Percentiles rank a stretch among this genome's conserved stretches.
Evolutionary conservation across 2,888 invertebrate species (phyloP).

Genomic region (Erebia palarica): DNA sequence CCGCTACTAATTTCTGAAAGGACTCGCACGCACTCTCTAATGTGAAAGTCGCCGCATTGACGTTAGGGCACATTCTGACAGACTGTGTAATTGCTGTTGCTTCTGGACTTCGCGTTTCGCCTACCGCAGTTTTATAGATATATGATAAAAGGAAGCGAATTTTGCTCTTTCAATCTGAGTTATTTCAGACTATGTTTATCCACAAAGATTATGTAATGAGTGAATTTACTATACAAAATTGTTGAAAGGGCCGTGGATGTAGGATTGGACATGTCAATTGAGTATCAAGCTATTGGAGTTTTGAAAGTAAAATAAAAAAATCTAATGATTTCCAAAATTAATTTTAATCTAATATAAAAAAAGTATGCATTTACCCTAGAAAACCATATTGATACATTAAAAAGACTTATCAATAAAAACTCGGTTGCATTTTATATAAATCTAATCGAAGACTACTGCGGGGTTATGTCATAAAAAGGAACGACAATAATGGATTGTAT

Average conservation of each 20-base stretch:
- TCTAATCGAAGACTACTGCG: constrained; percentile 35
- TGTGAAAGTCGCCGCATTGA: constrained; percentile 57
- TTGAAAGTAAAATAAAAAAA: constrained; percentile 2
- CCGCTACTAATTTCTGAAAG: constrained; percentile 73
- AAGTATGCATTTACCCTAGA: constrained; percentile 38
- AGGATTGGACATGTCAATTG: constrained; percentile 3
- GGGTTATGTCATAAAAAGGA: constrained; percentile 32
- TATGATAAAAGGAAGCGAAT: not conserved
- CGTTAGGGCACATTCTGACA: constrained; percentile 43
- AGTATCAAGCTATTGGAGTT: not conserved
- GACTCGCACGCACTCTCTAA: constrained; percentile 69
- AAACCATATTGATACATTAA: constrained; percentile 49
- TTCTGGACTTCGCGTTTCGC: constrained; percentile 10
- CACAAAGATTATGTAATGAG: not conserved
- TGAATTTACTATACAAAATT: not conserved
- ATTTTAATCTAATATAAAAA: constrained; percentile 57
- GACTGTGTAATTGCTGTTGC: not conserved
- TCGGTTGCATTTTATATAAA: constrained; percentile 47
- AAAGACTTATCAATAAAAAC: constrained; percentile 43
- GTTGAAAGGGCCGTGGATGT: not conserved
- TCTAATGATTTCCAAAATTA: constrained; percentile 36
- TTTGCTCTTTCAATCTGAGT: not conserved
- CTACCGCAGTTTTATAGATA: not conserved
- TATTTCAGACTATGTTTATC: not conserved
- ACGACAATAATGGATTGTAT: constrained; percentile 6